Evolutionary conservation across 2,888 invertebrate species (phyloP).

Genomic region (Pegoplata infirma): DNA sequence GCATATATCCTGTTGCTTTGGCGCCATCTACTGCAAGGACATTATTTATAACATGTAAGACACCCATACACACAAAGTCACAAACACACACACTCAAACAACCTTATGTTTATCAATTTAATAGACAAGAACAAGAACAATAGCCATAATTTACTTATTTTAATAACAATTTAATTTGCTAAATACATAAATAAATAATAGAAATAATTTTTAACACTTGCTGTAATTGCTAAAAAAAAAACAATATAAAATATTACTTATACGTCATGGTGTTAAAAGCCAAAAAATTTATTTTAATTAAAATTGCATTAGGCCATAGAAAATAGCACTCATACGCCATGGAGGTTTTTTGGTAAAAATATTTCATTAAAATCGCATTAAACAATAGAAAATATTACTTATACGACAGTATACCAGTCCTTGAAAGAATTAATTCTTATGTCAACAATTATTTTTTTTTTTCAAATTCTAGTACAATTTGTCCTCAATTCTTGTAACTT

Average conservation of each 20-base stretch:
- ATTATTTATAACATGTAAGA: slow-evolving; percentile 9
- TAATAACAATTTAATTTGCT: slow-evolving; percentile 16
- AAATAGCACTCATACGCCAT: slow-evolving; percentile 13
- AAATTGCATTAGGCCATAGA: not conserved
- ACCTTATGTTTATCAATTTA: slow-evolving; percentile 16
- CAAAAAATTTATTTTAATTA: too few relatives aligned
- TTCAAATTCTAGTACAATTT: not conserved
- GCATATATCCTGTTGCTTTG: slow-evolving; percentile 63
- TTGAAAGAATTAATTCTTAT: too few relatives aligned
- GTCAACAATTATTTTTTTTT: too few relatives aligned
- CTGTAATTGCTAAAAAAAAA: not conserved
- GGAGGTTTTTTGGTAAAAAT: not conserved
- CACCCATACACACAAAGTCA: not conserved
- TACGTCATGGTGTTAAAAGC: too few relatives aligned
- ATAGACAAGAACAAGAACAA: slow-evolving; percentile 24
- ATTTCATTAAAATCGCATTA: not conserved
- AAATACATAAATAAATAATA: too few relatives aligned
- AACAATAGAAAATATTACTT: too few relatives aligned
- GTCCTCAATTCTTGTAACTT: too few relatives aligned
- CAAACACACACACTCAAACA: not conserved
- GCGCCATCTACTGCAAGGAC: slow-evolving; percentile 56
- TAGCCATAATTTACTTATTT: slow-evolving; percentile 4
- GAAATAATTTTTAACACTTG: not conserved
- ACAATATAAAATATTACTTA: not conserved
- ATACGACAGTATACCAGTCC: too few relatives aligned